Percentiles rank a stretch among this genome's conserved stretches.
Conservation (phyloP, 2,888 invertebrate species). For the Cyaniris semiargus region DNA sequence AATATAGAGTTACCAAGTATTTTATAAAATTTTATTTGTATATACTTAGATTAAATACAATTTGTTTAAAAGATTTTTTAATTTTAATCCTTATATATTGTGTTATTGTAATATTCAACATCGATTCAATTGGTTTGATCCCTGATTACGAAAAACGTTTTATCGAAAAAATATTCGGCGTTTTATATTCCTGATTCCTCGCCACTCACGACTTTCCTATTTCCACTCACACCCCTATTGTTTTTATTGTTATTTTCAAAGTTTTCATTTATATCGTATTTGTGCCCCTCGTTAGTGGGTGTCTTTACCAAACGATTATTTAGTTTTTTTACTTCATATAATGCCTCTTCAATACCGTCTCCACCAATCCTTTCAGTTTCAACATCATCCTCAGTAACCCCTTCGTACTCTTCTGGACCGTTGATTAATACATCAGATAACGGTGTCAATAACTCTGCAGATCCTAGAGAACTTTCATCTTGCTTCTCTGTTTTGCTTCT, state of each 20-base stretch:
- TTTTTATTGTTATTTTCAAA: neutral
- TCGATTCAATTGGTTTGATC: neutral
- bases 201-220: neutral
- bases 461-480: neutral
- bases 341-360: neutral
- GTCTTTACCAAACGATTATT: neutral
- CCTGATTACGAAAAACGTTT: neutral
- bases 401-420: neutral
- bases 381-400: neutral
- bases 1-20: constrained; percentile 48
- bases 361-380: neutral
- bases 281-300: neutral
- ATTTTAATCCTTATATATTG: constrained; percentile 11
- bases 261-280: neutral
- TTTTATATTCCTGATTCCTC: neutral
- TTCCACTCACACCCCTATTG: neutral
- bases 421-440: neutral
- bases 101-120: neutral
- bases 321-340: neutral
- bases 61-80: constrained; percentile 44
- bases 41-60: constrained; percentile 53
- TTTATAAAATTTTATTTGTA: constrained; percentile 49
- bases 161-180: neutral
- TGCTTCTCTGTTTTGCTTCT: neutral
- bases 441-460: neutral